Percentiles rank a stretch among this genome's conserved stretches.
Conservation (phyloP, 2,888 invertebrate genomes). For the Beris morrisii region DNA sequence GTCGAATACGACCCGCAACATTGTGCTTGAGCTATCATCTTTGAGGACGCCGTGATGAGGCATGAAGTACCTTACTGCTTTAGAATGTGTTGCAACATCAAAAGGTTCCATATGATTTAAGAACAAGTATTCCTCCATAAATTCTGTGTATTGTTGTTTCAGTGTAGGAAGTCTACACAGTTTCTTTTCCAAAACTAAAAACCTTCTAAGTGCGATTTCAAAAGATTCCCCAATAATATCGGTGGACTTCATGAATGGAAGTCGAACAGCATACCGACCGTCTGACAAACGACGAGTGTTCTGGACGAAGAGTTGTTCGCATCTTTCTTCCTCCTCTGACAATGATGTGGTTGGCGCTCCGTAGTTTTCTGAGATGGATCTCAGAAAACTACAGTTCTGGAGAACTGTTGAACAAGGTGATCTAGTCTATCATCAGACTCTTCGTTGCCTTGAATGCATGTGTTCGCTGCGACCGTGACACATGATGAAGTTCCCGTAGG, state of each 20-base stretch:
- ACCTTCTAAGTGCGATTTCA: neutral
- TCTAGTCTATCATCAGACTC: neutral
- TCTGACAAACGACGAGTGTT: neutral
- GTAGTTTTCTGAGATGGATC: neutral
- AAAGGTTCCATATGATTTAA: neutral
- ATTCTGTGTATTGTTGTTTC: neutral
- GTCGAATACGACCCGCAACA: too few relatives aligned
- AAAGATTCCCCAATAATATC: neutral
- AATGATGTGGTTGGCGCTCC: neutral
- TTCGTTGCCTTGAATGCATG: neutral
- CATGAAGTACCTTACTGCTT: constrained; percentile 2
- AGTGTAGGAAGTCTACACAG: neutral
- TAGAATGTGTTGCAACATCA: neutral
- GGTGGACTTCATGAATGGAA: neutral
- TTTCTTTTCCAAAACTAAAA: neutral
- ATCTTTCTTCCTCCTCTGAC: neutral
- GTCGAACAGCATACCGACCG: constrained; percentile 1
- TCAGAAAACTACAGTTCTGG: too few relatives aligned
- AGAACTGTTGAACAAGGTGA: neutral
- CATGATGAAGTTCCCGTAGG: neutral
- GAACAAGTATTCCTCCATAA: neutral
- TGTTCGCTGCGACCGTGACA: too few relatives aligned
- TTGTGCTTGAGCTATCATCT: too few relatives aligned
- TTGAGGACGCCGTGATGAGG: neutral
- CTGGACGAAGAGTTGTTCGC: neutral